These are phyloP conservation scores for Candidula unifasciata DNA, from an alignment of 2,888 invertebrate genomes.

Conservation along the genomic window DNA sequence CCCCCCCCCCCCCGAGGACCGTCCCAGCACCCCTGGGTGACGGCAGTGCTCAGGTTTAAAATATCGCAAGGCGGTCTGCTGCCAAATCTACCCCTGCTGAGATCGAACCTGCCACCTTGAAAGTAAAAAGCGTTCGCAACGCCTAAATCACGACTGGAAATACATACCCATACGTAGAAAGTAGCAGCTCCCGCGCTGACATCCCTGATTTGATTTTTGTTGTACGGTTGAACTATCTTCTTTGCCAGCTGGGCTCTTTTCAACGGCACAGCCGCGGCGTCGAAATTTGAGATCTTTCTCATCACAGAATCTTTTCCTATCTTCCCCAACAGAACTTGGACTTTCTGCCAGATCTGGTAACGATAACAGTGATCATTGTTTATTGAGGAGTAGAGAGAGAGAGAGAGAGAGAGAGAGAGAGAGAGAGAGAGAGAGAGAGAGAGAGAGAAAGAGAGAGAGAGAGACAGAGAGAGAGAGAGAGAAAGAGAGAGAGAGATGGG, in stretches of 20 bases:
- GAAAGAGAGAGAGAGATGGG: background rate
- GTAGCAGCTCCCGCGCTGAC: slow-evolving; percentile 77
- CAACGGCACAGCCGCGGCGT: slow-evolving; percentile 69
- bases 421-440: background rate
- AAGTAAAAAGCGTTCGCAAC: no score
- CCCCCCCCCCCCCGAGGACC: no score
- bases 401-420: background rate
- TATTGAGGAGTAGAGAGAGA: background rate
- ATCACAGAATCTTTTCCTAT: slow-evolving; percentile 75
- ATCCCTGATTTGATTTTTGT: slow-evolving; percentile 73
- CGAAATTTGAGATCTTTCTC: slow-evolving; percentile 72
- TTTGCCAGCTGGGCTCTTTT: slow-evolving; percentile 67
- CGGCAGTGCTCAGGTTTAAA: no score
- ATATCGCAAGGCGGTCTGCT: no score
- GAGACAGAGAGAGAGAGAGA: background rate
- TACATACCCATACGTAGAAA: slow-evolving; percentile 75
- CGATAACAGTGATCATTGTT: background rate
- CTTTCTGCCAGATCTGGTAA: slow-evolving; percentile 71
- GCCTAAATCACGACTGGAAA: no score
- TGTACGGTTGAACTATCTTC: slow-evolving; percentile 64
- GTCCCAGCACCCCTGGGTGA: no score
- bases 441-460: no score
- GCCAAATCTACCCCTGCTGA: no score
- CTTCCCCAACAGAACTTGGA: slow-evolving; percentile 73
- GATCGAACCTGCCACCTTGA: no score